Percentiles rank a stretch among this genome's conserved stretches.
phyloP scores from a whole-genome alignment of 2,888 invertebrate species.

The Diarsia mendica region DNA sequence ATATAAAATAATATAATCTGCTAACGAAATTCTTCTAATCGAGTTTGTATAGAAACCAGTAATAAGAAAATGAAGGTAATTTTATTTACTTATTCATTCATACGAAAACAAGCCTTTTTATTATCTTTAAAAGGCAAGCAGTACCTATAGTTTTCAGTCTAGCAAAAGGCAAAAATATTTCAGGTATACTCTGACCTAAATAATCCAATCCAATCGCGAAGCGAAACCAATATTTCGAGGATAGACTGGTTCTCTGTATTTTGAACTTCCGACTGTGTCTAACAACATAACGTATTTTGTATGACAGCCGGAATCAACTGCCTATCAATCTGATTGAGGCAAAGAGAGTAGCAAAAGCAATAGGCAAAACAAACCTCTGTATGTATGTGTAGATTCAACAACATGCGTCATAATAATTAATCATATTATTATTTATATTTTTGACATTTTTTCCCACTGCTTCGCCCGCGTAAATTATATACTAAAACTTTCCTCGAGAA shows the following conservation, averaged over 20 bases:
- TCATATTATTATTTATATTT: too few species aligned
- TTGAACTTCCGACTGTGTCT: neutral
- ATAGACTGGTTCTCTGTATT: neutral
- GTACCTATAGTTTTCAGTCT: neutral
- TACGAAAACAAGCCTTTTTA: neutral
- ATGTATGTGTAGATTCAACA: too few species aligned
- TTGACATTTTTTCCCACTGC: too few species aligned
- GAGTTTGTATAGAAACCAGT: neutral
- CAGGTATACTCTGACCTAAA: neutral
- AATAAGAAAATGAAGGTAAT: slow-evolving; percentile 2
- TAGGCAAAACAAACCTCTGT: neutral
- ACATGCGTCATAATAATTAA: too few species aligned
- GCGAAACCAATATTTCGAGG: neutral
- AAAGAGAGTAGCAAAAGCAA: neutral
- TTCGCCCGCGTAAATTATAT: too few species aligned
- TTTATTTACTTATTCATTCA: neutral
- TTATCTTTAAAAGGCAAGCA: neutral
- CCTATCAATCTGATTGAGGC: neutral
- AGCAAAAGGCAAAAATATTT: neutral
- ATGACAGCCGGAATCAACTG: neutral
- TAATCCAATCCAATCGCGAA: neutral
- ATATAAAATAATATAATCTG: slow-evolving; percentile 13
- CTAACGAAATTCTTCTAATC: slow-evolving; percentile 27
- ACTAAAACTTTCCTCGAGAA: too few species aligned
- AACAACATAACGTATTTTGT: neutral